Base-by-base conservation (phyloP, 2,797 vertebrate species). In the Natrix natrix region DNA sequence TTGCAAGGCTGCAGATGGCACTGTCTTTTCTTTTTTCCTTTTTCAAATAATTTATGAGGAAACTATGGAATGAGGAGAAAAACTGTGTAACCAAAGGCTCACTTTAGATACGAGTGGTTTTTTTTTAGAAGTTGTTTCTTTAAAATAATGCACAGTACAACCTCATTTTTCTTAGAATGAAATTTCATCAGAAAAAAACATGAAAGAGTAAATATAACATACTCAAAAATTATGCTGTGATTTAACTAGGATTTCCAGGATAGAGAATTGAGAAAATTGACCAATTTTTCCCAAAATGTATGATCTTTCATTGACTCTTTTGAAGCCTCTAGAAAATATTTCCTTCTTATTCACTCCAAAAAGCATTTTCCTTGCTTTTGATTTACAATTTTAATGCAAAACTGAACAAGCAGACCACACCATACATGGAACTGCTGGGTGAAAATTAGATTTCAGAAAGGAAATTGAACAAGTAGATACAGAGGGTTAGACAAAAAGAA, bases 231-330 rank as follows among this genome's bases (percentile, higher is more conserved):
- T 69, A 10, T 87, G 54, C 11, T 59, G 14, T 93, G 93, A 59
- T 90, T 83, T 88, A 59, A 94, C 94, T 94, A 91, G 93, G 93
- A 14, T 5, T 93, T 86, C 90, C 91, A 91, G 90, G 89, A 92
- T 94, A 94, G 59, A 94, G 92, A 88, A 92, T 86, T 83, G 66
- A 86, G 90, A 5, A 90, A 89, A 32, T 54, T n/a, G 89, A 90
- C 93, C 91, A 94, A 94, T 92, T 94, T 56, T 63, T 69, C 60
- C 56, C 89, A 24, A 24, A 78, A 24, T 55, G 83, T 20, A 32
- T 37, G 87, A 48, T 48, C 11, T 94, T 97, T 89, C 12, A 26
- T 61, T 92, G 93, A 95, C 96, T 93, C 97, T 97, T 28, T 97
- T 97, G 97, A 96, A 90, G 83, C 93, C 56, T 88, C 28, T 56